Percentiles rank a stretch among this genome's conserved stretches.
Evolutionary conservation across 2,113 vertebrate species (phyloP).

Genomic region (Saimiri boliviensis): DNA sequence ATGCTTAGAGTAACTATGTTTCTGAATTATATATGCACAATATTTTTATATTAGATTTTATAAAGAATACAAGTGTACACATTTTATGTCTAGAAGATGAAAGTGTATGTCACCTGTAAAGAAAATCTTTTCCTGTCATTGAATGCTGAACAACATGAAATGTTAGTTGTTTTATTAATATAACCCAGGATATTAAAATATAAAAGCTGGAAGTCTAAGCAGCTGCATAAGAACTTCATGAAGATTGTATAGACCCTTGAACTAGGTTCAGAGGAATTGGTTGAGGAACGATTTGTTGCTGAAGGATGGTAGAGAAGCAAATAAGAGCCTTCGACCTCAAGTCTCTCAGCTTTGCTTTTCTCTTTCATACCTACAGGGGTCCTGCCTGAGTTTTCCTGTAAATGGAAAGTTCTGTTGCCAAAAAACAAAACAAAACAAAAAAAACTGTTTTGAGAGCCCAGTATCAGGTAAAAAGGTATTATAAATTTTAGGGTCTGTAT

Average conservation of each 20-base stretch:
- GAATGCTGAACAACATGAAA: neutral
- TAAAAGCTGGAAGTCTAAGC: neutral
- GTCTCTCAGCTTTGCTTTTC: neutral
- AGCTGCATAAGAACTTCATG: neutral
- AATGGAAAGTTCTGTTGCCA: neutral
- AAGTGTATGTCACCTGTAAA: neutral
- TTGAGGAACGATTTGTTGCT: neutral
- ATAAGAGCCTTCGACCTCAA: neutral
- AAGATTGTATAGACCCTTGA: neutral
- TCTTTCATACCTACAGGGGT: neutral
- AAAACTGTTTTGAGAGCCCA: neutral
- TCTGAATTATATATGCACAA: neutral
- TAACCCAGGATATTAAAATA: neutral
- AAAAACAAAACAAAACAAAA: too few species aligned
- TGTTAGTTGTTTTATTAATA: neutral
- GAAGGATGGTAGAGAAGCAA: neutral
- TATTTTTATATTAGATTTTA: constrained; percentile 10
- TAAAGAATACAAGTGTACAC: neutral
- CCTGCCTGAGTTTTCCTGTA: neutral
- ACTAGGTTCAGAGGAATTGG: neutral
- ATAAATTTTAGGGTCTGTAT: neutral
- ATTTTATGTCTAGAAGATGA: neutral
- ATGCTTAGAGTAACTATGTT: neutral
- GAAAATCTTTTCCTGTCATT: neutral
- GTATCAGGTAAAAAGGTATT: neutral